Evolutionary conservation across 2,113 vertebrate species (phyloP), one percentile per base, ranked within the genome.

Genomic region (Scolopax mira): DNA sequence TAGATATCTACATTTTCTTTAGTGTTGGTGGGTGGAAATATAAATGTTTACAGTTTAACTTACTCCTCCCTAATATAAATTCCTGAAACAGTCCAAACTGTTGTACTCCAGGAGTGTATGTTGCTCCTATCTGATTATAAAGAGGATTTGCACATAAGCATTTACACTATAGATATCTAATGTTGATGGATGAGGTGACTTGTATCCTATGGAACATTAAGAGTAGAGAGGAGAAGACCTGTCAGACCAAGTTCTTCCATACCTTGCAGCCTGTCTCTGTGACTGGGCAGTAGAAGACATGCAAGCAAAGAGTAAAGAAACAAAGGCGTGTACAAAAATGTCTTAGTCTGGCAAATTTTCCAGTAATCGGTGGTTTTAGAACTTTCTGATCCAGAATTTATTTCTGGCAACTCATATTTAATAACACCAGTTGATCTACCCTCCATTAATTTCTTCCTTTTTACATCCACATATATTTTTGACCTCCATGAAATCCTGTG

Each of bases 401-500:
- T 46, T 82, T 80, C 35, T 88, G 75, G 42, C 25, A 92, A 94
- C 30, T 74, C 51, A 39, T 33, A 10, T 85, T 94, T 83, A 80
- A 70, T 46, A 78, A 41, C 28, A 85, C 3, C 18, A 72, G 19
- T 65, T 94, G 49, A 70, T 88, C 91, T 83, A 58, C 28, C 42
- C 28, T 80, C 51, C 55, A 57, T 80, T 79, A 66, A 90, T 92
- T 80, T 93, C 54, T 67, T 80, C 46, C 23, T 73, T 88, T 90
- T 93, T 88, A 46, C 16, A 88, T 86, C 13, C 58, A 39, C 71
- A 21, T 58, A 11, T 66, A 92, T 92, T 95, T 95, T 85, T 94
- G 42, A 95, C 61, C 42, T 95, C 90, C 85, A 33, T 88, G 82
- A 92, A 94, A 94, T 95, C 49, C n/a, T 85, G 90, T 58, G 90